Evolutionary conservation across 2,113 vertebrate species (phyloP).

Genomic region (Apus apus): DNA sequence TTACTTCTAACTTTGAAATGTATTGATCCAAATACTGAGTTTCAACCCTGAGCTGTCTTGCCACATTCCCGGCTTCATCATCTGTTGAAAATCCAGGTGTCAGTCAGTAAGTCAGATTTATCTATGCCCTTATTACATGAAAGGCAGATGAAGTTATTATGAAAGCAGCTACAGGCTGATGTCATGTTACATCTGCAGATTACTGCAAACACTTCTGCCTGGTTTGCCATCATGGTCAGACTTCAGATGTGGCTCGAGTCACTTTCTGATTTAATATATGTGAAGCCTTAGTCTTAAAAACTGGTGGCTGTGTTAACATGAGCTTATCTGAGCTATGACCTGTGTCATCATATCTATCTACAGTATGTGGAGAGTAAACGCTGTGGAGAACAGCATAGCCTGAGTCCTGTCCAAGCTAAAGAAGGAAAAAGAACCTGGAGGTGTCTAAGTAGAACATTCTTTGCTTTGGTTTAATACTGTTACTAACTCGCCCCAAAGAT

Average conservation of each 20-base stretch:
- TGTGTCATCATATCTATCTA: neutral
- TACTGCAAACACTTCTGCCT: neutral
- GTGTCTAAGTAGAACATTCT: neutral
- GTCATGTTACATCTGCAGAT: neutral
- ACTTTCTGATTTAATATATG: neutral
- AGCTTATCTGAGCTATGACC: neutral
- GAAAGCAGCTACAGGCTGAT: neutral
- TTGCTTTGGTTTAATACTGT: neutral
- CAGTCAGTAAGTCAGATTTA: neutral
- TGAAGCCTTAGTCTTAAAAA: neutral
- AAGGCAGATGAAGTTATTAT: neutral
- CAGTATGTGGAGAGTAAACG: neutral
- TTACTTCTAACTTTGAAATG: neutral
- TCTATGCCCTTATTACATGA: neutral
- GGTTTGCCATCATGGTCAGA: neutral
- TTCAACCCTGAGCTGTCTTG: neutral
- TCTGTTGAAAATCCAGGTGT: neutral
- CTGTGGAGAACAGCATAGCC: rapidly evolving
- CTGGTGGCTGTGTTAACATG: neutral
- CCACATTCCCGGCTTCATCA: neutral
- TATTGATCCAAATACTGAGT: neutral
- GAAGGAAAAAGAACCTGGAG: neutral
- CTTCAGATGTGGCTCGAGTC: neutral
- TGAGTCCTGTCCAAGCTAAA: neutral
- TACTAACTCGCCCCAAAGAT: neutral